phyloP scores from a whole-genome alignment of 2,888 invertebrate genomes.

The Rhopalosiphum nymphaeae region DNA sequence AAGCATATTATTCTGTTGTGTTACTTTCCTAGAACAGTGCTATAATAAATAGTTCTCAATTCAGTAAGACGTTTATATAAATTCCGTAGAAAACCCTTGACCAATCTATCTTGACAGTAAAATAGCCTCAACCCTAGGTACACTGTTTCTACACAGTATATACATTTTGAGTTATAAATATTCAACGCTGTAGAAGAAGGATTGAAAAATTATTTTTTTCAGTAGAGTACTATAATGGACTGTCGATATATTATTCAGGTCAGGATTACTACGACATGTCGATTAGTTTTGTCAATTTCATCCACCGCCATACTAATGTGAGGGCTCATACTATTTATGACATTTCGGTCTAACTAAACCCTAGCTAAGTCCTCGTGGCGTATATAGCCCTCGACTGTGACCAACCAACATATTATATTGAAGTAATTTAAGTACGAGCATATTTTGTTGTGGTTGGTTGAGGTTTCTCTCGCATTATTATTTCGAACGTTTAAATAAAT shows the following conservation, averaged over 20 bases:
- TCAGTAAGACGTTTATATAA: conserved; percentile 25
- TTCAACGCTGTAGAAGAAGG: not conserved
- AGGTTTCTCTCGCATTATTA: not conserved
- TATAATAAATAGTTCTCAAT: conserved; percentile 38
- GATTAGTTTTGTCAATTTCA: not conserved
- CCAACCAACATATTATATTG: not conserved
- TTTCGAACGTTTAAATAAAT: not conserved
- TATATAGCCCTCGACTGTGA: not conserved
- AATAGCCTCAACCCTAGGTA: not conserved
- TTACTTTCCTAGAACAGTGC: not conserved
- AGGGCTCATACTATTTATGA: not conserved
- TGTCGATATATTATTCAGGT: not conserved
- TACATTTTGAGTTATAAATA: conserved; percentile 19
- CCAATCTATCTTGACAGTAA: not conserved
- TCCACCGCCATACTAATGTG: not conserved
- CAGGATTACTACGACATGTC: conserved; percentile 20
- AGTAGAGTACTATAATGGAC: not conserved
- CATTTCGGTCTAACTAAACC: not conserved
- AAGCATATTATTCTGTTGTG: not conserved
- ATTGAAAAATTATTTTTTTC: conserved; percentile 19
- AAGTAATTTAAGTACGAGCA: not conserved
- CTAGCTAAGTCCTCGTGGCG: not conserved
- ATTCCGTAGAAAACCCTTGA: not conserved
- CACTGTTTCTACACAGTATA: not conserved
- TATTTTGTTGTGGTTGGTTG: not conserved